Conservation (phyloP, 2,888 invertebrate species). For the Toxonevra muliebris region DNA sequence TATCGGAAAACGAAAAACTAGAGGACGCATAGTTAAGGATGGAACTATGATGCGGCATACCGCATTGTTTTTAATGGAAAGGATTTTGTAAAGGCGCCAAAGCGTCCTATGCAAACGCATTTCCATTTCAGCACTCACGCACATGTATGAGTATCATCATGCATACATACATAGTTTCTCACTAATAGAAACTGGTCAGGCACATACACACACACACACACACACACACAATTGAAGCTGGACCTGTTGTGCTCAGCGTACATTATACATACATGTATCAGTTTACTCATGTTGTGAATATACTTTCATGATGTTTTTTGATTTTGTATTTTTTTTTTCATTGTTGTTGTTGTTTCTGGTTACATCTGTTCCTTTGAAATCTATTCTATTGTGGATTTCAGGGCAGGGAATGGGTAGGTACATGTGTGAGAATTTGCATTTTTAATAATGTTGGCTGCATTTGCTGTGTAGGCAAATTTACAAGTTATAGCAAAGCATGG, state of each 20-base stretch:
- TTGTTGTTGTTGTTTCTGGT: not conserved
- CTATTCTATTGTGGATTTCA: not conserved
- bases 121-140: not conserved
- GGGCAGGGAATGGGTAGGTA: not conserved
- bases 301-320: slow-evolving; percentile 9
- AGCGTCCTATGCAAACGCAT: slow-evolving; percentile 1
- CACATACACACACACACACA: not conserved
- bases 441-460: slow-evolving; percentile 14
- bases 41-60: too few species aligned
- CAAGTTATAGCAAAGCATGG: too few species aligned
- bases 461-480: not conserved
- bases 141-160: too few species aligned
- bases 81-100: too few species aligned
- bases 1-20: too few species aligned
- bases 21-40: too few species aligned
- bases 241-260: too few species aligned
- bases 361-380: too few species aligned
- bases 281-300: slow-evolving; percentile 2
- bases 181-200: too few species aligned
- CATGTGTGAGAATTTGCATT: slow-evolving; percentile 3
- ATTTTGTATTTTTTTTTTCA: not conserved
- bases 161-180: too few species aligned
- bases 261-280: not conserved
- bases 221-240: too few species aligned
- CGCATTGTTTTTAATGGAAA: too few species aligned